Evolutionary conservation across 2,113 vertebrate species (phyloP), one percentile per base, ranked within the genome.

Genomic region (Cettia cetti): DNA sequence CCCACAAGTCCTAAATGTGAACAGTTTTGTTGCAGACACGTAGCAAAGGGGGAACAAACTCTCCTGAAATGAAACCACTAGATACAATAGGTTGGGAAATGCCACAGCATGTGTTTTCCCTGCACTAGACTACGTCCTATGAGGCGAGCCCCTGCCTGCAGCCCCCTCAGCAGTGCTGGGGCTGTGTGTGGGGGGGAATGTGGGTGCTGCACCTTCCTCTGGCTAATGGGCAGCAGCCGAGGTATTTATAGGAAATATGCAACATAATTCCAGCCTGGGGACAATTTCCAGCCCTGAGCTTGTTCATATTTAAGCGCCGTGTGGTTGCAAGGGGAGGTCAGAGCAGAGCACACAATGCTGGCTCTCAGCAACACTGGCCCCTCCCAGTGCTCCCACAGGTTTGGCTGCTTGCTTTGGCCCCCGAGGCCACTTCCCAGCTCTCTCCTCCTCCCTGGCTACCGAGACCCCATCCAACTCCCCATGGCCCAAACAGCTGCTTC

Each of bases 401-500:
- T 70, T 37, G 49, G 37, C 59, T 9, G 8, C 60, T 94, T 64
- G 24, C 45, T 57, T 57, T 60, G 56, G 76, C 2, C 5, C 30
- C 4, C 11, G 45, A 69, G 68, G n/a, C 12, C 50, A 14, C 44
- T 79, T 54, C 40, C 31, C 90, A 68, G 53, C 50, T 69, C 76
- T 33, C 50, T 24, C 12, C 5, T 8, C 16, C 7, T 42, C 0
- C 6, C 44, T 0, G 0, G n/a, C 45, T 3, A 12, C 35, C 0
- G 0, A 81, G 69, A 57, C 22, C 37, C 23, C 7, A 3, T 9
- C 18, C 33, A 20, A 14, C 30, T 63, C 42, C 37, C 44, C 1
- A 1, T 40, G 33, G 30, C 31, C 30, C 2, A 4, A 24, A 47
- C 8, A 82, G 50, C 35, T 0, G 0, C 37, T 45, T 40, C 39